A percentile compares a stretch with the other conserved stretches of the same genome.
Evolutionary conservation across 2,888 invertebrate genomes (phyloP).

Genomic region (Drosophila silvestris): DNA sequence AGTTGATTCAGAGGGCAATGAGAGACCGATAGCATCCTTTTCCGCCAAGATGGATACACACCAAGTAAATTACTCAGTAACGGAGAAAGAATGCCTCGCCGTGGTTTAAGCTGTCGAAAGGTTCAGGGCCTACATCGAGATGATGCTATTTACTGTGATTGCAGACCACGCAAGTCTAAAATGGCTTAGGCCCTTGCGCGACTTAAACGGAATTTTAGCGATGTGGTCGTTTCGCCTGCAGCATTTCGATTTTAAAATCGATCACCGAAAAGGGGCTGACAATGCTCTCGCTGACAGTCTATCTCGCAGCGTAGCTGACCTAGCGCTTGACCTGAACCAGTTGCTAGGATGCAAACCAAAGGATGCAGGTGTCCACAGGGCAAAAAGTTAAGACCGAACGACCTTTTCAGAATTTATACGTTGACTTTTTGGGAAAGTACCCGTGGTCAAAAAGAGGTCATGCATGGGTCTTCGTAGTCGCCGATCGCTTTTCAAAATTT

Average conservation of each 20-base stretch:
- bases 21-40: constrained; percentile 10
- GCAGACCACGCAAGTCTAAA: constrained; percentile 8
- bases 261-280: background rate
- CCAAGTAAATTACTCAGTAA: background rate
- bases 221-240: background rate
- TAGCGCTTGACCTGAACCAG: background rate
- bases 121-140: background rate
- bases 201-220: background rate
- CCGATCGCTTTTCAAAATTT: too few species aligned
- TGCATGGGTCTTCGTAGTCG: too few species aligned
- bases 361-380: too few species aligned
- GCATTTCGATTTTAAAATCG: background rate
- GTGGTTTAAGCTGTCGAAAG: background rate
- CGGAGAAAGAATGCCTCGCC: background rate
- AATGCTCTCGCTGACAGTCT: background rate
- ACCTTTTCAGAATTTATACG: too few species aligned
- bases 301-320: too few species aligned
- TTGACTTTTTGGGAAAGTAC: too few species aligned
- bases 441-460: too few species aligned
- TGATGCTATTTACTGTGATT: background rate
- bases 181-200: constrained; percentile 9
- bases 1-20: background rate
- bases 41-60: background rate
- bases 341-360: background rate
- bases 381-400: too few species aligned